Evolutionary conservation across 2,888 invertebrate genomes (phyloP), one percentile per base, ranked within the genome.

Genomic region (Chelonus formosanus): DNA sequence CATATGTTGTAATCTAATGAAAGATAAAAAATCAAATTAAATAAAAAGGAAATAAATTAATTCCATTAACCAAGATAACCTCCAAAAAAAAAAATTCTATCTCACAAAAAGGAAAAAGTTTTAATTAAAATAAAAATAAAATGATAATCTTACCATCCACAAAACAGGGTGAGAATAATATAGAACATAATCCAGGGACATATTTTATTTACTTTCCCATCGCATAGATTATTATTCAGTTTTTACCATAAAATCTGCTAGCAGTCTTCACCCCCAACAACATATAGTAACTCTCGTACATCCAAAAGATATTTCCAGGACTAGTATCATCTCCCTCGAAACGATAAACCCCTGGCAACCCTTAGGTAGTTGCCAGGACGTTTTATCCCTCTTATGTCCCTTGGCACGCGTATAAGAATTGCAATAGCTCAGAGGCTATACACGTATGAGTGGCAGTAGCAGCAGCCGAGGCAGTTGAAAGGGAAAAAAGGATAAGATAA

Each of bases 211-310:
- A n/a, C 40, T 40, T 36, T 36, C 40, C 34, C 6, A 5, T 34
- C 5, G 52, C 52, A 52, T 34, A 35, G 67, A 70, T 69, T 69
- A 69, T 67, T 63, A 34, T 67, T 65, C 58, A 71, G 66, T 66
- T 67, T 68, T 71, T 64, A 58, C 68, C 67, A 63, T 70, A 71
- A 71, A 71, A 71, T 71, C 66, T 71, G 71, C 70, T 71, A 67
- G 70, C 44, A 68, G 70, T 71, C 69, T 66, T 67, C 70, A 65
- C 69, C 66, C 71, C 52, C 53, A 20, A 20, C 20, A 20, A 20
- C 20, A 20, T 2, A 20, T 68, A 55, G 55, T 62, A 54, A 55
- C 58, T 40, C 6, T 4, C 53, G 66, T 71, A 71, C 67, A 67
- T 68, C 65, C 53, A 55, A 31, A 62, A 58, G 54, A 66, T 71